Conservation (phyloP, 2,113 vertebrate genomes). For the Prolemur simus region DNA sequence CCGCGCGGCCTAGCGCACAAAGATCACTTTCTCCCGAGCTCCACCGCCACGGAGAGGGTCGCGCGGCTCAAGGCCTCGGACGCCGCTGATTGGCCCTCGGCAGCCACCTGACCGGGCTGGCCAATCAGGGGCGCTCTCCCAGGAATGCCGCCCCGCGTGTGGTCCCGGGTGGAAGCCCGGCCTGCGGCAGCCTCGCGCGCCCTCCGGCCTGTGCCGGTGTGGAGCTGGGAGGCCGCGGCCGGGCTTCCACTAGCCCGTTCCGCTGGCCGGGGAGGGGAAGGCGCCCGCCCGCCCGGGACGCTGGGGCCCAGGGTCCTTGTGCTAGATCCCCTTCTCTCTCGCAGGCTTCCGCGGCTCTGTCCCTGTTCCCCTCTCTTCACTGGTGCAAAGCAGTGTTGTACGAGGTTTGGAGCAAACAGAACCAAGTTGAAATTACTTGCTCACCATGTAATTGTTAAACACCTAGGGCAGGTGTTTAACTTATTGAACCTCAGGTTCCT, state of each 20-base stretch:
- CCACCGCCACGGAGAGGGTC: fast-evolving
- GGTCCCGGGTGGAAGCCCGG: fast-evolving
- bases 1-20: fast-evolving
- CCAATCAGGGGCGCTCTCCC: slow-evolving; percentile 21
- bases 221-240: too few relatives aligned
- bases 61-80: fast-evolving
- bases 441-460: background rate
- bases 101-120: background rate
- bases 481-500: background rate
- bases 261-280: background rate
- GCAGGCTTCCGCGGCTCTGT: fast-evolving
- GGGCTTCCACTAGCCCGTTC: fast-evolving
- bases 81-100: background rate
- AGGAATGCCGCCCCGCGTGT: background rate
- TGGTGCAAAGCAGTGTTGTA: background rate
- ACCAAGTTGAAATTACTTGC: background rate
- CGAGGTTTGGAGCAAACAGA: background rate
- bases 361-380: background rate
- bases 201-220: fast-evolving
- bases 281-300: fast-evolving
- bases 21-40: fast-evolving
- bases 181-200: fast-evolving
- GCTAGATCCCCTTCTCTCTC: background rate
- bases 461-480: background rate
- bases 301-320: background rate